Percentiles rank a stretch among this genome's conserved stretches.
These are phyloP conservation scores for Asarcornis scutulata DNA, from an alignment of 2,113 vertebrate species.

Conservation along the genomic window DNA sequence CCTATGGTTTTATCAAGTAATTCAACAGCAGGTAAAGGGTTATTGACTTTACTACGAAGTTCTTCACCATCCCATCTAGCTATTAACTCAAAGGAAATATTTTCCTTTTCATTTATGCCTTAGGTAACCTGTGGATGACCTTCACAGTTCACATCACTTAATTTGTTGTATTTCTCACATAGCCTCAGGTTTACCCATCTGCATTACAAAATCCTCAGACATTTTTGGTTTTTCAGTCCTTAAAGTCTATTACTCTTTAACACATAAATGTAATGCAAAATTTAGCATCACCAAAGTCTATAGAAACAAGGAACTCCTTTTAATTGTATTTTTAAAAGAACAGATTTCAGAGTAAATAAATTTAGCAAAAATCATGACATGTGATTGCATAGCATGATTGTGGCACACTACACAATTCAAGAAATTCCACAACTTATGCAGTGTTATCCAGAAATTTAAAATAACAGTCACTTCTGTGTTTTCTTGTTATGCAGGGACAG, in stretches of 20 bases:
- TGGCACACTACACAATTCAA: neutral
- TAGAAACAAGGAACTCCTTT: neutral
- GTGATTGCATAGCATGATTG: neutral
- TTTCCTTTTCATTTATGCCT: neutral
- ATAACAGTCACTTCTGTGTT: conserved; percentile 29
- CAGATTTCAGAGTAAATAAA: conserved; percentile 20
- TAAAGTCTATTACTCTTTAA: neutral
- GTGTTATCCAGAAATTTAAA: conserved; percentile 36
- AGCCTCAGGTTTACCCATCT: conserved; percentile 33
- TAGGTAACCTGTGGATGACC: conserved; percentile 2
- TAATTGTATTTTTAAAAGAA: neutral
- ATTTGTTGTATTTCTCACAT: neutral
- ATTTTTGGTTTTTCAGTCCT: conserved; percentile 24
- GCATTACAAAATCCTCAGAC: neutral
- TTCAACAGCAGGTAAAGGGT: neutral
- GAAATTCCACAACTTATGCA: conserved; percentile 19
- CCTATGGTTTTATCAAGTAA: neutral
- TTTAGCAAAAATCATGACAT: neutral
- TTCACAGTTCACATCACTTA: neutral
- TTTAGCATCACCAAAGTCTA: neutral
- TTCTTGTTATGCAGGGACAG: conserved; percentile 27
- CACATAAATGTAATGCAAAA: neutral
- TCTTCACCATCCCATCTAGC: conserved; percentile 1
- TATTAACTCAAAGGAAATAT: conserved; percentile 12
- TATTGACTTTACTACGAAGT: conserved; percentile 1